These are phyloP conservation scores for Oryctes rhinoceros DNA, from an alignment of 1,140 invertebrate genomes.

Conservation along the genomic window DNA sequence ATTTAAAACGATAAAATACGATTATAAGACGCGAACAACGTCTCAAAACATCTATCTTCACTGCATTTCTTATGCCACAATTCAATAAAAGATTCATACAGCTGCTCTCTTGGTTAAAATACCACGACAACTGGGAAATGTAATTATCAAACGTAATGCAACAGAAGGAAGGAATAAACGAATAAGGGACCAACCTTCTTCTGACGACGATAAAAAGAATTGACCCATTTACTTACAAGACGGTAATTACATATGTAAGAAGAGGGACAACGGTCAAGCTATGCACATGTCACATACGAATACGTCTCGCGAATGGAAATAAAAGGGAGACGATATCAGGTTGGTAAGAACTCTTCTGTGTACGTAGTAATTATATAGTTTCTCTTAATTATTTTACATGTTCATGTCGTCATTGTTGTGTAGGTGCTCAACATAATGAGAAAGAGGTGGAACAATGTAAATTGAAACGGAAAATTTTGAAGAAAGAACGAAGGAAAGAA, in stretches of 20 bases:
- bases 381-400: constrained; percentile 4
- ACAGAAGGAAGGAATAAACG: background rate
- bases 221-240: background rate
- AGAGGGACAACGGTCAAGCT: background rate
- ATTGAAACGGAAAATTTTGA: background rate
- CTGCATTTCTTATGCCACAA: too few relatives aligned
- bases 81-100: background rate
- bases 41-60: too few relatives aligned
- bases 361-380: constrained; percentile 3
- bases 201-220: background rate
- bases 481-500: background rate
- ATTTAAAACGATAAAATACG: too few relatives aligned
- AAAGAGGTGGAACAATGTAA: background rate
- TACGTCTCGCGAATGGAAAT: background rate
- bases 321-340: background rate
- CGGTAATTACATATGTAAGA: background rate
- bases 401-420: background rate
- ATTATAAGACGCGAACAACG: too few relatives aligned
- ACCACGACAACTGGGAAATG: background rate
- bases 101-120: background rate
- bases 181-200: background rate
- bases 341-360: background rate
- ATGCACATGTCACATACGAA: background rate
- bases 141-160: background rate
- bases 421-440: background rate